Evolutionary conservation across 1,140 invertebrate species (phyloP).

Genomic region (Brachionus paranguensis): DNA sequence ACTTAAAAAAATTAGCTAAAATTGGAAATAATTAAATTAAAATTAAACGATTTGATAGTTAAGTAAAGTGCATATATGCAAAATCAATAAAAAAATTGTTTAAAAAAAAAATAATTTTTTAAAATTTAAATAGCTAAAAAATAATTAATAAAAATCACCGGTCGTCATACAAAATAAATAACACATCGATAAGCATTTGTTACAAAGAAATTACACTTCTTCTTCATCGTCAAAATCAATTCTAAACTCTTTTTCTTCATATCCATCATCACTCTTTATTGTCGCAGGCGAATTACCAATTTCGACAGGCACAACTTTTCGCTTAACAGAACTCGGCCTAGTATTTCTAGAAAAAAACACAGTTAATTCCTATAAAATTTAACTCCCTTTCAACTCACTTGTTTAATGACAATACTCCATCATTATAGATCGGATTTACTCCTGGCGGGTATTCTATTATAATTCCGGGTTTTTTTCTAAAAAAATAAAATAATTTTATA

Average conservation of each 20-base stretch:
- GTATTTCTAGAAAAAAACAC: neutral
- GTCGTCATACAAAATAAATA: neutral
- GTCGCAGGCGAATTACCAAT: neutral
- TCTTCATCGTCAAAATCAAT: constrained; percentile 18
- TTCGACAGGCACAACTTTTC: neutral
- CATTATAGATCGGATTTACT: constrained; percentile 31
- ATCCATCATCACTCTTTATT: neutral
- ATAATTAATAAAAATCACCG: neutral
- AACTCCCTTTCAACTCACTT: neutral
- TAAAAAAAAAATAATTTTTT: neutral
- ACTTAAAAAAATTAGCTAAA: neutral
- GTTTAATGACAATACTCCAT: constrained; percentile 19
- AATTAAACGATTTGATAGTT: neutral
- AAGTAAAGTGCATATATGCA: neutral
- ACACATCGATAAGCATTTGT: neutral
- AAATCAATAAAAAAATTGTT: neutral
- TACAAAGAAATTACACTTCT: neutral
- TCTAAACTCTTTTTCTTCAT: constrained; percentile 18
- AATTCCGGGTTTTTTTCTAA: constrained; percentile 25
- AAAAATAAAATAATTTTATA: neutral
- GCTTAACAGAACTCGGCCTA: neutral
- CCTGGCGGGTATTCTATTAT: constrained; percentile 38
- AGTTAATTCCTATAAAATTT: neutral
- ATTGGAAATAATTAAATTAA: neutral
- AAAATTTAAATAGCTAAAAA: neutral